Evolutionary conservation across 2,797 vertebrate genomes (phyloP), one percentile per base, ranked within the genome.

Genomic region (Brotogeris chrysoptera): DNA sequence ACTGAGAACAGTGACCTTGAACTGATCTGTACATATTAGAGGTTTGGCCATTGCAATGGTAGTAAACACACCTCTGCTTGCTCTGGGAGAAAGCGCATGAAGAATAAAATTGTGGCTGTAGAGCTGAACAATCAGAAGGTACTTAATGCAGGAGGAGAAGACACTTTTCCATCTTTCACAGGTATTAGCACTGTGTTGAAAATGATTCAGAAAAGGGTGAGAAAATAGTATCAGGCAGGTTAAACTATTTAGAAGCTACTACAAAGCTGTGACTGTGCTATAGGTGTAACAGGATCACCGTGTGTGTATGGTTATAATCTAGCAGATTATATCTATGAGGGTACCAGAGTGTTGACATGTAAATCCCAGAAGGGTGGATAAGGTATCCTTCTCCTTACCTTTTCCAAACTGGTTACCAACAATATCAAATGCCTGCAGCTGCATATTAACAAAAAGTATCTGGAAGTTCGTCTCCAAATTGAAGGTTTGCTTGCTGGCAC

Each of bases 361-460:
- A 65, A 34, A 32, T 73, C 68, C 76, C 16, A 7, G 63, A 61
- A 50, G 38, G 34, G 16, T 59, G 60, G 68, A 53, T 57, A 50
- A 68, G 13, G 14, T 20, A 5, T 46, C 27, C 14, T 43, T 25
- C 46, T 39, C 84, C 97, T 97, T 94, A 99, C 99, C 99, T 97
- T 97, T 95, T 82, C 99, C 99, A 90, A 98, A 99, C 8, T 19
- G 76, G 72, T 97, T 96, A 2, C 70, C 93, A 1, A 90, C 63
- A 15, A 99, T 95, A 36, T 96, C 95, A 95, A 99, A 99, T 1
- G 98, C 99, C 96, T 99, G 99, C 16, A 99, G 97, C 82, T 98
- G 98, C 86, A 98, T 93, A 32, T 98, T 89, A 38, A 97, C 83
- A 49, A 98, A 94, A 73, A 98, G 98, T 59, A 99, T 88, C 14